phyloP scores from a whole-genome alignment of 1,140 invertebrate species.

The Alviniconcha marisindica region DNA sequence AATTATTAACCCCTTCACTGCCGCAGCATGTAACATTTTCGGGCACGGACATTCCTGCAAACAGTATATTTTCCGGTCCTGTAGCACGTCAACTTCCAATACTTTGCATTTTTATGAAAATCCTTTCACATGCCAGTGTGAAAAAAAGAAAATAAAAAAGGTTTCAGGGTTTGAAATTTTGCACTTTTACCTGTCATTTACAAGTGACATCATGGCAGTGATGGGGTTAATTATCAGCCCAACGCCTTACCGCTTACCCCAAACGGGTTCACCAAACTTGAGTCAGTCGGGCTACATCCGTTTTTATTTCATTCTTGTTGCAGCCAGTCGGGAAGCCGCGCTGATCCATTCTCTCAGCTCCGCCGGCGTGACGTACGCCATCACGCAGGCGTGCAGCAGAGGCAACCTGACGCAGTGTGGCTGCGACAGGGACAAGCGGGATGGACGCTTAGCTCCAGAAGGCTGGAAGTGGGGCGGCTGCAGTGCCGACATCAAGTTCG shows the following conservation, averaged over 20 bases:
- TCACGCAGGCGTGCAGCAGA: conserved; percentile 91
- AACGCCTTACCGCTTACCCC: too few species aligned
- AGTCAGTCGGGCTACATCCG: background rate
- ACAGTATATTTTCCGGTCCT: too few species aligned
- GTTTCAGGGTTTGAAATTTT: background rate
- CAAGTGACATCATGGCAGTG: background rate
- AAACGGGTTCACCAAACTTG: too few species aligned
- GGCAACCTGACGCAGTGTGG: conserved; percentile 90
- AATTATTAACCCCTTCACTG: too few species aligned
- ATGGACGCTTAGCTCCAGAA: conserved; percentile 54
- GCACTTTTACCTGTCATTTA: background rate
- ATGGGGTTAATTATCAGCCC: background rate
- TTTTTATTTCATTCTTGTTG: conserved; percentile 40
- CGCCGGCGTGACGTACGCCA: conserved; percentile 88
- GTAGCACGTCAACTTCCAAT: too few species aligned
- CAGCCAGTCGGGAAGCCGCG: conserved; percentile 80
- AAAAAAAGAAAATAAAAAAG: too few species aligned
- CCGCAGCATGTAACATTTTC: too few species aligned
- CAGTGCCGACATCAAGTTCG: conserved; percentile 80
- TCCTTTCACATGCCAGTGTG: too few species aligned
- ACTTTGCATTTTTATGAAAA: too few species aligned
- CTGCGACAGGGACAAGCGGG: conserved; percentile 79
- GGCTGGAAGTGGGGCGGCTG: conserved; percentile 77
- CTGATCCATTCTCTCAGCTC: conserved; percentile 81
- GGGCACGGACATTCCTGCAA: too few species aligned